Evolutionary conservation across 2,113 vertebrate genomes (phyloP), one percentile per base, ranked within the genome.

Genomic region (Haemorhous mexicanus): DNA sequence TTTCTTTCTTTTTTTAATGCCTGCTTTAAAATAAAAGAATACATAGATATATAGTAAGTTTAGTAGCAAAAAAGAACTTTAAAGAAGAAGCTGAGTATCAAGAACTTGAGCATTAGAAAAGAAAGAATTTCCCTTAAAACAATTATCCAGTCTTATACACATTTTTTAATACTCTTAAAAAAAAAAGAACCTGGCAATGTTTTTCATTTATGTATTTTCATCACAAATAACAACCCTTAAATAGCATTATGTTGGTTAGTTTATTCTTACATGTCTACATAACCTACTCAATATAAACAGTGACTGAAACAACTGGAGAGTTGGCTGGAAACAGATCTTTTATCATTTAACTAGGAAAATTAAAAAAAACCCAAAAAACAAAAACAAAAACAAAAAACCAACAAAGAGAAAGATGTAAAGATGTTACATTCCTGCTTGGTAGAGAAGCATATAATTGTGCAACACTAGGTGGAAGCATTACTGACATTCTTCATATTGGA

Each of bases 141-240:
- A 44, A 90, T 50, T 1, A 87, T 9, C 10, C 24, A 63, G 13
- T 22, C 32, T 47, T 47, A 64, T 0, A 11, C 7, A 27, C 7
- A 6, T 15, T 35, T 67, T 77, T 53, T 6, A 0, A 53, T 30
- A 18, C 0, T 58, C 13, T 55, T 1, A 35, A 44, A 50, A 70
- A 47, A 47, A 44, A 35, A 46, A 37, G 12, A 53, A 39, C 23
- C 30, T 58, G 32, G 43, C 15, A 70, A 28, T 19, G 5, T 23
- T 68, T 56, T 90, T 76, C 2, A 39, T 50, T 85, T 67, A 72
- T 2, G 0, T 44, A 74, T 78, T 90, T 90, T 68, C 75, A 88
- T 55, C 32, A 83, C 22, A 67, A 78, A 62, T 66, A 86, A 58
- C 3, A 81, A 59, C 11, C 2, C 27, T 56, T 67, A 62, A 72